A percentile compares a stretch with the other conserved stretches of the same genome.
These are phyloP conservation scores for Protonibea diacanthus DNA, from an alignment of 2,797 vertebrate genomes.

Conservation along the genomic window DNA sequence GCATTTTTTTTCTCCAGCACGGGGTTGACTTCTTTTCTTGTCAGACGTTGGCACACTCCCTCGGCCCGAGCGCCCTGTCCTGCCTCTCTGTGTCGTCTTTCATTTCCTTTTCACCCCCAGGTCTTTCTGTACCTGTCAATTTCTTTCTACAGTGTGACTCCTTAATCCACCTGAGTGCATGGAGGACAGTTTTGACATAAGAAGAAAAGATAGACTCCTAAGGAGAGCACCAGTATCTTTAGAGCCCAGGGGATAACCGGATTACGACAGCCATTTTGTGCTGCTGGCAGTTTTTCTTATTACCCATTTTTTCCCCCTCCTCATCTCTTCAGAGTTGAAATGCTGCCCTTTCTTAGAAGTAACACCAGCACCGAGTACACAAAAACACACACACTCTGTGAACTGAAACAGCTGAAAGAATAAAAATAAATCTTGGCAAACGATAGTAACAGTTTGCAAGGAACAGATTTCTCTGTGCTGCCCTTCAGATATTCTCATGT, in stretches of 20 bases:
- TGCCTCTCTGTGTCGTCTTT: constrained; percentile 66
- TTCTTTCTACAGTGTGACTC: constrained; percentile 78
- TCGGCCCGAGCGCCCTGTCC: constrained; percentile 29
- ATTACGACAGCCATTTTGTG: constrained; percentile 81
- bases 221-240: constrained; percentile 80
- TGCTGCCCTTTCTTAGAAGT: constrained; percentile 75
- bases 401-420: constrained; percentile 37
- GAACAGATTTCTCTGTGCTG: constrained; percentile 18
- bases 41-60: constrained; percentile 39
- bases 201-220: constrained; percentile 81
- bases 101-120: constrained; percentile 74
- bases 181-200: constrained; percentile 85
- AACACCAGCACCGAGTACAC: constrained; percentile 61
- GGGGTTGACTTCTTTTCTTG: constrained; percentile 39
- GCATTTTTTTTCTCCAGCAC: constrained; percentile 9
- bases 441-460: background rate
- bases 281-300: constrained; percentile 83
- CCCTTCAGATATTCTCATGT: constrained; percentile 10
- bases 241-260: constrained; percentile 80
- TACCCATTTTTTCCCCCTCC: constrained; percentile 48
- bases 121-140: constrained; percentile 80
- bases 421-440: constrained; percentile 23
- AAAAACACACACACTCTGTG: constrained; percentile 41
- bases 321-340: constrained; percentile 73
- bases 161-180: constrained; percentile 85